A percentile compares a stretch with the other conserved stretches of the same genome.
Evolutionary conservation across 2,797 vertebrate species (phyloP).

Genomic region (Onychomys arenicola): DNA sequence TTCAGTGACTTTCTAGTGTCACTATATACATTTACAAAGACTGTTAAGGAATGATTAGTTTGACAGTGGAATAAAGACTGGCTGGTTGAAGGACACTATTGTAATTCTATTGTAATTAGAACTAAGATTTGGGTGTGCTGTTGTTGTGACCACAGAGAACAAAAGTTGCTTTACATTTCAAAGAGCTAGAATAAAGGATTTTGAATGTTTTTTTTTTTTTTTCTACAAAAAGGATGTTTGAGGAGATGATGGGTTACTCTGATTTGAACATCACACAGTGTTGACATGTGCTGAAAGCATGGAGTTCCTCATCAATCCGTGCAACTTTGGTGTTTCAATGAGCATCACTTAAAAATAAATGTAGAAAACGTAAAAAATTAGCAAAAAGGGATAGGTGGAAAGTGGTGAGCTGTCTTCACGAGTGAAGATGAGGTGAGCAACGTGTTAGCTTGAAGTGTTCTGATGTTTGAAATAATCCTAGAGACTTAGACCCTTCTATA

Average conservation of each 20-base stretch:
- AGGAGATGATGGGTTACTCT: not conserved
- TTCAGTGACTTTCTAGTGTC: not conserved
- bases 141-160: not conserved
- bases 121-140: not conserved
- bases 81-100: not conserved
- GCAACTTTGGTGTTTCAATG: not conserved
- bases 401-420: not conserved
- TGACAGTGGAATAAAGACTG: not conserved
- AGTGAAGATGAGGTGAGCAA: not conserved
- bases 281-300: not conserved
- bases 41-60: not conserved
- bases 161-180: not conserved
- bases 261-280: not conserved
- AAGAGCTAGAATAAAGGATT: not conserved
- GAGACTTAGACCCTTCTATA: not conserved
- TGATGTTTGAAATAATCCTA: not conserved
- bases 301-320: not conserved
- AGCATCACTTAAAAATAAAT: not conserved
- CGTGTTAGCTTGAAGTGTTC: not conserved
- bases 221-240: not conserved
- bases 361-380: not conserved
- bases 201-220: not conserved
- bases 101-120: not conserved
- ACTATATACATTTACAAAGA: not conserved
- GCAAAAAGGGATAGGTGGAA: not conserved